Conservation (phyloP, 2,888 invertebrate species). For the Tetanocera ferruginea region DNA sequence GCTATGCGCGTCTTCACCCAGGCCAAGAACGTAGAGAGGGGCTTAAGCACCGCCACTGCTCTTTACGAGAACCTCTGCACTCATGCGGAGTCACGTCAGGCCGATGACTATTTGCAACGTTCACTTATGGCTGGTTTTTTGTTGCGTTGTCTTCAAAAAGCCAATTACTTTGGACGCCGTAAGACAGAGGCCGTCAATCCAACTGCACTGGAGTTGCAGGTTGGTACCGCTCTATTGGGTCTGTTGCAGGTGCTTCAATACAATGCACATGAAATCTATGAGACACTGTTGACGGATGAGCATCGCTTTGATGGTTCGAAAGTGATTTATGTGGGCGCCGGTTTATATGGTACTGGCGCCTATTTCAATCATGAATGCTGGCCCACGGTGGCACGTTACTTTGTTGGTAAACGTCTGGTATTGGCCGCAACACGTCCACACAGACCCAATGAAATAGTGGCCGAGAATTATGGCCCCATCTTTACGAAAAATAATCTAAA, state of each 20-base stretch:
- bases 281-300: constrained; percentile 74
- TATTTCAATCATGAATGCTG: constrained; percentile 89
- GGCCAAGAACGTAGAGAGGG: constrained; percentile 68
- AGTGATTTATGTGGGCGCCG: constrained; percentile 72
- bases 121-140: constrained; percentile 84
- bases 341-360: constrained; percentile 81
- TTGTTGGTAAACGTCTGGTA: constrained; percentile 80
- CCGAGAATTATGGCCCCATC: constrained; percentile 88
- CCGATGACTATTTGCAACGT: constrained; percentile 81
- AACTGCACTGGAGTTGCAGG: constrained; percentile 73
- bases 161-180: constrained; percentile 75
- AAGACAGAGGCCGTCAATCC: constrained; percentile 69
- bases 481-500: constrained; percentile 74
- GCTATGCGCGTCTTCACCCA: constrained; percentile 85
- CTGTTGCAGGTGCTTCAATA: constrained; percentile 85
- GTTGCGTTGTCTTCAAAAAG: constrained; percentile 78
- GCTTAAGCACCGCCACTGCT: constrained; percentile 66
- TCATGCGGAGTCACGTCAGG: constrained; percentile 74
- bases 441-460: constrained; percentile 76
- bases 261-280: constrained; percentile 88
- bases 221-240: constrained; percentile 78
- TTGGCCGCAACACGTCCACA: constrained; percentile 78
- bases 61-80: constrained; percentile 78
- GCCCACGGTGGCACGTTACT: constrained; percentile 83
- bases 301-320: constrained; percentile 69